Conservation (phyloP, 2,113 vertebrate species). For the Myotis lucifugus region DNA sequence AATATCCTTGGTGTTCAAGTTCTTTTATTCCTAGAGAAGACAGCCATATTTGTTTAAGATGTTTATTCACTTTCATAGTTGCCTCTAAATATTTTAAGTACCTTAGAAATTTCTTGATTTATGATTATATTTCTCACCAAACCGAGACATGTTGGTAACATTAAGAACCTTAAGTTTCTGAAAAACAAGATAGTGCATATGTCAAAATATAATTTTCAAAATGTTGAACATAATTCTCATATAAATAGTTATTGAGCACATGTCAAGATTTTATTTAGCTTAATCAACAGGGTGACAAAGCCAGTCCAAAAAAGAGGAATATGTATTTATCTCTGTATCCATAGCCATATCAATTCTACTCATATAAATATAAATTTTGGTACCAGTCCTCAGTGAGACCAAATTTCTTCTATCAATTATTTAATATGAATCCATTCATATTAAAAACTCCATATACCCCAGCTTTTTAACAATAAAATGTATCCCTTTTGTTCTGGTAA, state of each 20-base stretch:
- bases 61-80: conserved; percentile 15
- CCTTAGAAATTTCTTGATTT: not conserved
- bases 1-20: not conserved
- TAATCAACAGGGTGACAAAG: not conserved
- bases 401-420: not conserved
- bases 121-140: not conserved
- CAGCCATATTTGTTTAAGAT: not conserved
- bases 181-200: not conserved
- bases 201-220: conserved; percentile 56
- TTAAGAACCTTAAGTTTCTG: not conserved
- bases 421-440: not conserved
- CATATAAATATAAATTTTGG: not conserved
- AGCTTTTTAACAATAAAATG: not conserved
- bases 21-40: not conserved
- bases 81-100: not conserved
- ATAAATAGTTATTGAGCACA: not conserved
- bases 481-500: not conserved
- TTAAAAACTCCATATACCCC: not conserved
- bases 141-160: not conserved
- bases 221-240: not conserved
- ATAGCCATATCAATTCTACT: not conserved
- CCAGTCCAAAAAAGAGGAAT: not conserved
- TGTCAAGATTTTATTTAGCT: conserved; percentile 16
- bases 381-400: not conserved
- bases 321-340: not conserved